Base-by-base conservation (phyloP, 2,113 vertebrate species). In the Sander vitreus region DNA sequence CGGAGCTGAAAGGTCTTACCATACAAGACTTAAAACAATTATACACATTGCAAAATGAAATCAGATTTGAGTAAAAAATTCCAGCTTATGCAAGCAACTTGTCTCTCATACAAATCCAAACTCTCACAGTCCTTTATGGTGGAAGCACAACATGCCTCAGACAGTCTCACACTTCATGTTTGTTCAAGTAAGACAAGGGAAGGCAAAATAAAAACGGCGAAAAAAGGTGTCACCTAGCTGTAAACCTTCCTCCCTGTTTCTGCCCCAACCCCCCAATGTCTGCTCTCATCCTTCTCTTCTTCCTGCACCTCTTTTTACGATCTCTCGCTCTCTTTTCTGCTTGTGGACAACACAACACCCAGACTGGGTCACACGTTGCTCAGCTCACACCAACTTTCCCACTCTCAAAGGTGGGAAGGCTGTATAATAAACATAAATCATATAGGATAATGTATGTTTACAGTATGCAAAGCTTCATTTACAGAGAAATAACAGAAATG, bases 281-380 rank as follows among this genome's bases (percentile, higher is more conserved):
- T 90, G 68, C 76, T 76, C 82, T 88, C 87, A 88, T 93, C 90
- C 76, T 36, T 69, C 85, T 85, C 89, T 78, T 89, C 89, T 85
- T 93, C 91, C 91, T 93, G 91, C 85, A 85, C 92, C 89, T 91
- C 88, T 86, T 93, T 95, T 95, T 93, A 94, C 86, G 83, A 90
- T 87, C 88, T 78, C 76, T 78, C 85, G 83, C 74, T 83, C 87
- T 84, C 72, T 81, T 91, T 86, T 91, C 83, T 92, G 88, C 85
- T 85, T 23, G 50, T 74, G 90, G 89, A 94, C 93, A 94, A 95
- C 91, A 75, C 88, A 43, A 43, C 39, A 43, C 39, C 39, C 39
- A 83, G 73, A 48, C 80, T 33, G 78, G 48, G 76, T 92, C 83
- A 76, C 90, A 92, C 82, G 70, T 82, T 87, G 83, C 76, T 65